phyloP scores from a whole-genome alignment of 2,797 vertebrate genomes.

The Scarus forsteni region DNA sequence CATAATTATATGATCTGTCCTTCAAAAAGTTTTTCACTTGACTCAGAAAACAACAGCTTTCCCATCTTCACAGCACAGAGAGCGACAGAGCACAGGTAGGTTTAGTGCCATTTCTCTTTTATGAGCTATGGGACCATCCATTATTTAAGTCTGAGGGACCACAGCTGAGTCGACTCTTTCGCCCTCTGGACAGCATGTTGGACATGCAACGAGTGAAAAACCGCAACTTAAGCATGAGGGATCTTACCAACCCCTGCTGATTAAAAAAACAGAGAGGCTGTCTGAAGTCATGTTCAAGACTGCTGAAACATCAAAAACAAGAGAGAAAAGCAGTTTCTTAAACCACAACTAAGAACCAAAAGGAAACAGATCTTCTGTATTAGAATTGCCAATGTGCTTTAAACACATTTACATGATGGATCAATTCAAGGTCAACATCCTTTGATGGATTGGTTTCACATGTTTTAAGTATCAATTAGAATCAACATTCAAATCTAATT shows the following conservation, averaged over 20 bases:
- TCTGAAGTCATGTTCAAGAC: not conserved
- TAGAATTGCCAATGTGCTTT: too few relatives aligned
- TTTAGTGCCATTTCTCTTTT: conserved; percentile 61
- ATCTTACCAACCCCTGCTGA: not conserved
- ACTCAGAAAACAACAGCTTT: not conserved
- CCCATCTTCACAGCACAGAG: conserved; percentile 8
- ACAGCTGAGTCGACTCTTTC: conserved; percentile 58
- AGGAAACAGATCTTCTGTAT: not conserved
- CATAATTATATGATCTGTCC: not conserved
- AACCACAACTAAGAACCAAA: not conserved
- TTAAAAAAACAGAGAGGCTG: conserved; percentile 11
- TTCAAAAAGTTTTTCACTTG: conserved; percentile 3
- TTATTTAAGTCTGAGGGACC: conserved; percentile 58
- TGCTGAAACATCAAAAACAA: not conserved
- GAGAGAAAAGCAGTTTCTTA: not conserved
- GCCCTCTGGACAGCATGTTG: conserved; percentile 22
- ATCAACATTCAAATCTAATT: too few relatives aligned
- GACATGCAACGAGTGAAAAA: conserved; percentile 52
- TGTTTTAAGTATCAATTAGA: too few relatives aligned
- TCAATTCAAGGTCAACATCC: too few relatives aligned
- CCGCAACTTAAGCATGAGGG: conserved; percentile 17
- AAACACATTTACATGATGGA: not conserved
- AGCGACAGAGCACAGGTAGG: conserved; percentile 31
- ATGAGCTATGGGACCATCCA: conserved; percentile 60
- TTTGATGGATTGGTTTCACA: too few relatives aligned